Evolutionary conservation across 1,140 invertebrate species (phyloP).

Genomic region (Coelopa frigida): DNA sequence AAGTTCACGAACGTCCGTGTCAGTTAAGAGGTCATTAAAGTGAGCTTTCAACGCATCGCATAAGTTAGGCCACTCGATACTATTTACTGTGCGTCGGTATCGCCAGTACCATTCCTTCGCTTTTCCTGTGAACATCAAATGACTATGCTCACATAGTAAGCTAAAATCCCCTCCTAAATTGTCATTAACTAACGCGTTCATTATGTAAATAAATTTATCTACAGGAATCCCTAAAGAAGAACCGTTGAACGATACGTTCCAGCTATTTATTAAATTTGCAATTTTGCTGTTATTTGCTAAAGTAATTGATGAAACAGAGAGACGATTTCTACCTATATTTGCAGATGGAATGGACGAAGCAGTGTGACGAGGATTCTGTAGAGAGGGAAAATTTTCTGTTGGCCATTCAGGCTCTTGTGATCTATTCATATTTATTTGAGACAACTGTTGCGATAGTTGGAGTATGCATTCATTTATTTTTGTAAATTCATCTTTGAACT

Average conservation of each 20-base stretch:
- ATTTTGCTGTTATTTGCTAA: conserved; percentile 1
- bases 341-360: no score
- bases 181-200: neutral
- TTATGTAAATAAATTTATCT: conserved; percentile 2
- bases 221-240: neutral
- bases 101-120: conserved; percentile 4
- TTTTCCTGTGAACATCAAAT: neutral
- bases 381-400: no score
- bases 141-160: neutral
- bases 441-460: no score
- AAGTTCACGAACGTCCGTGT: neutral
- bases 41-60: conserved; percentile 2
- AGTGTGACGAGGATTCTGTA: no score
- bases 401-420: no score
- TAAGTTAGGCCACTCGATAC: neutral
- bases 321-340: no score
- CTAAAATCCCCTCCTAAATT: neutral
- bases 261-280: neutral
- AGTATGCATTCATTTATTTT: no score
- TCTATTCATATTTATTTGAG: no score
- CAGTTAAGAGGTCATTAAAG: neutral
- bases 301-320: neutral
- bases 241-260: conserved; percentile 1
- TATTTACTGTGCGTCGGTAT: neutral
- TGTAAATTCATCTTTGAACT: no score